A percentile compares a stretch with the other conserved stretches of the same genome.
phyloP scores from a whole-genome alignment of 2,797 vertebrate genomes.

The Eulemur coronatus region DNA sequence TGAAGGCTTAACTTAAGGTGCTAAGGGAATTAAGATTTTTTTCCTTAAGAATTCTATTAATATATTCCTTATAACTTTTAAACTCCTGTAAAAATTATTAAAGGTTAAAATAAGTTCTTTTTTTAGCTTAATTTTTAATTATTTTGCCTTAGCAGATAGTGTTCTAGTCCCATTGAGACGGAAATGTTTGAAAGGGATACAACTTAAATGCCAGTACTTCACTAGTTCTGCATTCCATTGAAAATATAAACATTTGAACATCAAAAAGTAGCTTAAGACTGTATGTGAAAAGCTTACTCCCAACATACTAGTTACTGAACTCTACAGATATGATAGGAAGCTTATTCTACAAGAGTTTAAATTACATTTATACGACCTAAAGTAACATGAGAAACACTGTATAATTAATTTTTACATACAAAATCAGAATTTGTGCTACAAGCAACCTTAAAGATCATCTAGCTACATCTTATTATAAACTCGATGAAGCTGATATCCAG shows the following conservation, averaged over 20 bases:
- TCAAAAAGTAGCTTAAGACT: slow-evolving; percentile 13
- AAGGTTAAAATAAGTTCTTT: neutral
- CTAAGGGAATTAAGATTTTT: neutral
- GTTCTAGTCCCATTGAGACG: neutral
- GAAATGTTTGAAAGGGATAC: slow-evolving; percentile 32
- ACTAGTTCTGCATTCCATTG: neutral
- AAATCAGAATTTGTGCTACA: slow-evolving; percentile 25
- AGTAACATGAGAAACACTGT: neutral
- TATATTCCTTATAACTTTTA: neutral
- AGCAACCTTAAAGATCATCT: neutral
- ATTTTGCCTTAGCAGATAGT: neutral
- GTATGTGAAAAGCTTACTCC: neutral
- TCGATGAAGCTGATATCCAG: neutral
- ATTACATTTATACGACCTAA: slow-evolving; percentile 16
- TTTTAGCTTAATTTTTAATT: slow-evolving; percentile 13
- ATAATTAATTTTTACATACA: slow-evolving; percentile 1
- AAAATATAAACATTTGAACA: slow-evolving; percentile 9
- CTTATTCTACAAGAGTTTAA: neutral
- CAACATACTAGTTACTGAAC: slow-evolving; percentile 20
- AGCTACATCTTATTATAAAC: neutral
- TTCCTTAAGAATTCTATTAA: neutral
- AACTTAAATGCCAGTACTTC: slow-evolving; percentile 4
- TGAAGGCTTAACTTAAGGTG: slow-evolving; percentile 28
- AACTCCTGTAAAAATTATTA: slow-evolving; percentile 15
- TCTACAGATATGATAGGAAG: neutral